A percentile compares a stretch with the other conserved stretches of the same genome.
phyloP scores from a whole-genome alignment of 2,113 vertebrate genomes.

The Cryptoleucopteryx plumbea region DNA sequence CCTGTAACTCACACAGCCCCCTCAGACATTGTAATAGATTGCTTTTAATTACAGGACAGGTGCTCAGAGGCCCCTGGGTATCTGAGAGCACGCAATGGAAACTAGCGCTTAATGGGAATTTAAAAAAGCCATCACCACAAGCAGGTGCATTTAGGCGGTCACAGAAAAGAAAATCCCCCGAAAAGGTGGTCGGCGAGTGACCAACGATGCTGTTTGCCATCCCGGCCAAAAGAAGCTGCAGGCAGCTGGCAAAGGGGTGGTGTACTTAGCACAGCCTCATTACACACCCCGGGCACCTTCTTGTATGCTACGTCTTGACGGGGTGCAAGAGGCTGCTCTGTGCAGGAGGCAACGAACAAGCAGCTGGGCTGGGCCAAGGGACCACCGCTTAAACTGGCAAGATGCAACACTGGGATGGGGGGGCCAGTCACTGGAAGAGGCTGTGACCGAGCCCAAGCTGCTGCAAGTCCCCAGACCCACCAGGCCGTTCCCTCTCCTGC shows the following conservation, averaged over 20 bases:
- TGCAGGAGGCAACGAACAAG: rapidly evolving
- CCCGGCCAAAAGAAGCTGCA: neutral
- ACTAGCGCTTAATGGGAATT: neutral
- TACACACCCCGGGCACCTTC: neutral
- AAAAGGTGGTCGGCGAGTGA: neutral
- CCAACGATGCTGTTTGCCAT: rapidly evolving
- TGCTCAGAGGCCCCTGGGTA: neutral
- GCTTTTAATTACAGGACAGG: conserved; percentile 34
- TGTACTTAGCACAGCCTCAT: neutral
- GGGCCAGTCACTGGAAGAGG: neutral
- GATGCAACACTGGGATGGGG: rapidly evolving
- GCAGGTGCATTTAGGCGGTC: neutral
- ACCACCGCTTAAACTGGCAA: neutral
- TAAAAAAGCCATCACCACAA: neutral
- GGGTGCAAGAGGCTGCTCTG: neutral
- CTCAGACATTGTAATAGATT: neutral
- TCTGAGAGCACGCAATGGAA: neutral
- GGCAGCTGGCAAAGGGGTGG: neutral
- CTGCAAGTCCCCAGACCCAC: neutral
- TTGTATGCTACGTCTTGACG: rapidly evolving
- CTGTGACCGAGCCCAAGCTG: neutral
- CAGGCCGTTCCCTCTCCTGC: too few species aligned
- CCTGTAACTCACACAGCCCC: neutral
- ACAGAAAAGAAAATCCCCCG: neutral
- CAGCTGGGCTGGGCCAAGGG: neutral